Percentiles rank a stretch among this genome's conserved stretches.
phyloP scores from a whole-genome alignment of 1,140 invertebrate species.

The Leptonema lineaticorne region DNA sequence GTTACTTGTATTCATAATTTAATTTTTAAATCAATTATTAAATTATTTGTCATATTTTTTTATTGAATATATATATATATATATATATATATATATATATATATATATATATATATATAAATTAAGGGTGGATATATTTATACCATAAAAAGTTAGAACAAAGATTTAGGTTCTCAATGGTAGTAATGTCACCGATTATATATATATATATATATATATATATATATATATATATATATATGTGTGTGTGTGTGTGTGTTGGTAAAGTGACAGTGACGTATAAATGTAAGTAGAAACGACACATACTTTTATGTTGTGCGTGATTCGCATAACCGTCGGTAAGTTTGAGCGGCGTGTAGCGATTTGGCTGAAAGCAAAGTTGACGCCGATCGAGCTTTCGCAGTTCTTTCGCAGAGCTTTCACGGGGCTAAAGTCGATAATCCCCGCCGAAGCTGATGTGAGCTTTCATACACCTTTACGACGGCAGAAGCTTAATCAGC shows the following conservation, averaged over 20 bases:
- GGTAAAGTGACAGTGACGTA: not conserved
- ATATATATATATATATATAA: too few relatives aligned
- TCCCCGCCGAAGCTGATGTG: conserved; percentile 7
- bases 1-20: too few relatives aligned
- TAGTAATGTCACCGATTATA: too few relatives aligned
- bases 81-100: not conserved
- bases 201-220: not conserved
- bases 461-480: conserved; percentile 17
- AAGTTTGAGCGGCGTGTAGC: not conserved
- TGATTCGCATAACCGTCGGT: not conserved
- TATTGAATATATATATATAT: too few relatives aligned
- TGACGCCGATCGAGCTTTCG: conserved; percentile 5
- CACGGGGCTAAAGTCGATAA: conserved; percentile 16
- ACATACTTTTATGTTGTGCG: conserved; percentile 1
- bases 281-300: too few relatives aligned
- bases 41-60: too few relatives aligned
- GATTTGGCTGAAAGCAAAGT: conserved; percentile 15
- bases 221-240: not conserved
- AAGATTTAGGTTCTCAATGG: too few relatives aligned
- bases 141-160: too few relatives aligned
- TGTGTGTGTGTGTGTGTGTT: not conserved
- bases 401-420: conserved; percentile 14
- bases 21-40: too few relatives aligned
- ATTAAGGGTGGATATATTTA: too few relatives aligned
- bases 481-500: conserved; percentile 36